Base-by-base conservation (phyloP, 1,140 invertebrate species). In the Diuraphis noxia region DNA sequence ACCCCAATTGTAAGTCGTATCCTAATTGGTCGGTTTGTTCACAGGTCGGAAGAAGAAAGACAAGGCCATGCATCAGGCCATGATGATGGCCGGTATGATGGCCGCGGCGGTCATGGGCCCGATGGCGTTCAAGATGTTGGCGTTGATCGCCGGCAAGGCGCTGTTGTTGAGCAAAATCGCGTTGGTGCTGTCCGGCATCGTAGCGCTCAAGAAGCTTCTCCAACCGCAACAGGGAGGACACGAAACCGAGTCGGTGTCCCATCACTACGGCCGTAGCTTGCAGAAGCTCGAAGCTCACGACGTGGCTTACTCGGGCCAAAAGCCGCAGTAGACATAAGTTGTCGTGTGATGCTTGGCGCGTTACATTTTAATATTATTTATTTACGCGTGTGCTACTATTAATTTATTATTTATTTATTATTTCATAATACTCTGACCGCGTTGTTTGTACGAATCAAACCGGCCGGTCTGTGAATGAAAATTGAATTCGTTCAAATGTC, bases 161-260 rank as follows among this genome's bases (percentile, higher is more conserved):
- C 94, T 97, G 92, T 93, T 97, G 91, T 96, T 97, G 92, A 97
- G 97, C 93, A 97, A 97, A 94, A 96, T 97, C 92, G 97, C 97
- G 7, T 94, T 97, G 88, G 96, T 97, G 0, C 95, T 97, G 34
- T 96, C 97, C 0, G 96, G 96, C 84, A 96, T 97, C 56, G 97
- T 97, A 92, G 97, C 96, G 4, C 94, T 97, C 93, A 97, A 97
- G 95, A 97, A 97, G 93, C 94, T 97, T 13, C 93, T 97, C 72
- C 94, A 94, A 8, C 88, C 94, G 94, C 92, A 94, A 93, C 96
- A 96, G 93, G 97, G 97, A 93, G 96, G 97, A 87, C 97, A 97
- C 2, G 97, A 97, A 93, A 19, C 86, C 52, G 97, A 97, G 96
- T 97, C 0, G 95, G 96, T 87, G 46, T 88, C 93, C 96, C 96